Evolutionary conservation across 2,888 invertebrate genomes (phyloP), one percentile per base, ranked within the genome.

Genomic region (Agrilus biguttatus): DNA sequence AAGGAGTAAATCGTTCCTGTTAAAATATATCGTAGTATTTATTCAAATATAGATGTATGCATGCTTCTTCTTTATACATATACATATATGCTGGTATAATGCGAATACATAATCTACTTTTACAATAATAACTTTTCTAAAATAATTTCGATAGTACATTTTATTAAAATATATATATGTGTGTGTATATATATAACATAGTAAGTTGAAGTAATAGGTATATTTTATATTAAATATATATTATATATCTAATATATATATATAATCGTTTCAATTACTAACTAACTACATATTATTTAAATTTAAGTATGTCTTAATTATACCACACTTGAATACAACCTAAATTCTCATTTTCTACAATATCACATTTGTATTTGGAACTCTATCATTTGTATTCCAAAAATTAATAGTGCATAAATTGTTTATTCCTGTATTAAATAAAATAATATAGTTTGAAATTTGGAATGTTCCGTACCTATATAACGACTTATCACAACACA

Each of bases 351-450:
- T 46, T 47, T 54, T 59, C 59, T 60, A 62, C 58, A 53, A 60
- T 63, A 63, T 63, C 63, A 63, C 63, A 63, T 58, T 56, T 58
- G 56, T 53, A 58, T 58, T 60, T 61, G 62, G 62, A 60, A 59
- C 56, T 53, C 52, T 47, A 45, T 47, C 49, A 49, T 45, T 46
- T 44, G 45, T 51, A 47, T 46, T 47, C 44, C 45, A 47, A 44
- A 43, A 48, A 47, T 50, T 45, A 45, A 51, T 48, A 46, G 46
- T 47, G 49, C 44, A 46, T 45, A 44, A 28, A 35, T 36, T 36
- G 35, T 44, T 41, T 41, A 42, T 40, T 32, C 23, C 3, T 21
- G 3, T 21, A 21, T 21, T 21, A 41, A 45, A 39, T 38, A 32
- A 43, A 37, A 39, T 33, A 39, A 32, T 39, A 32, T 19, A 33